Evolutionary conservation across 2,797 vertebrate genomes (phyloP), one percentile per base, ranked within the genome.

Genomic region (Toxotes lorentzi): DNA sequence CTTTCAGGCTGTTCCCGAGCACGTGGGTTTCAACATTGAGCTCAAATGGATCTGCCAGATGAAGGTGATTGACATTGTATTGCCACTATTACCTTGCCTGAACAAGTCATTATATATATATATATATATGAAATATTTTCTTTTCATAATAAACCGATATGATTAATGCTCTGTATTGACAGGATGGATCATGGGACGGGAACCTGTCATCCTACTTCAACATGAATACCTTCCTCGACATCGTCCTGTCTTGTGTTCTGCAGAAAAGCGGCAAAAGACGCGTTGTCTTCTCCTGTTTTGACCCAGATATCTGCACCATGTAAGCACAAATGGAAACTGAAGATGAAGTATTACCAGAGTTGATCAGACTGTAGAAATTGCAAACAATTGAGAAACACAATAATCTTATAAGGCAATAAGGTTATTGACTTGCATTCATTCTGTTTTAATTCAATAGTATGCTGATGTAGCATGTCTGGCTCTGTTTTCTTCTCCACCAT

Each of bases 221-320:
- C 92, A 99, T 99, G 97, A 99, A 99, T 76, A 71, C 92, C 40
- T 99, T 95, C 86, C 89, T 99, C 70, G 98, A 99, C 91, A 96
- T 97, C 58, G 90, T 99, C 88, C 93, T 99, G 84, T 97, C 96
- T 84, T 98, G 97, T 27, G 94, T 97, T 77, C 93, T 98, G 81
- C 92, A 97, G 91, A 96, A 96, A 87, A 97, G 96, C 53, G 97
- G 96, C 61, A 93, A 87, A 4, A 96, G 98, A 70, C 96, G 97
- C 71, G 96, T 99, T 53, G 91, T 99, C 23, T 99, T 99, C 95
- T 99, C 98, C 82, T 98, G 96, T 79, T 99, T 99, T 78, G 96
- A 99, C 93, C 97, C 98, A 1, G 97, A 99, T 82, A 91, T 99
- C 88, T 99, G 98, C 90, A 97, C 97, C 79, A 98, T 99, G 98